These are phyloP conservation scores for Zaprionus inermis DNA, from an alignment of 1,140 invertebrate genomes.

Conservation along the genomic window DNA sequence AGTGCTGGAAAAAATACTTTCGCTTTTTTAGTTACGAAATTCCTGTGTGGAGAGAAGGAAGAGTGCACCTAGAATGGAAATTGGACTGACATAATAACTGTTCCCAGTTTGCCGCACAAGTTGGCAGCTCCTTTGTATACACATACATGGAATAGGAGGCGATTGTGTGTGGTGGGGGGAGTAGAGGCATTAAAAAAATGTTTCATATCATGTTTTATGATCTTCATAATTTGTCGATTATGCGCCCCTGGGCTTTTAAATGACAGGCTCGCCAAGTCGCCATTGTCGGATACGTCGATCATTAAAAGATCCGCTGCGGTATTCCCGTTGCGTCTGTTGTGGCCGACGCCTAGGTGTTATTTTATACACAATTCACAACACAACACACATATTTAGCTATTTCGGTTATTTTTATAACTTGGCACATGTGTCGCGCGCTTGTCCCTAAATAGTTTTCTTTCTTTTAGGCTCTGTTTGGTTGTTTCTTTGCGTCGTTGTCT, in stretches of 20 bases:
- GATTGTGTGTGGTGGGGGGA: neutral
- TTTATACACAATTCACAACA: conserved; percentile 49
- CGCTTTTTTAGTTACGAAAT: conserved; percentile 44
- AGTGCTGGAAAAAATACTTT: conserved; percentile 28
- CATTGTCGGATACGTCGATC: conserved; percentile 18
- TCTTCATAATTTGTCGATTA: conserved; percentile 67
- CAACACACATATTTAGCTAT: conserved; percentile 30
- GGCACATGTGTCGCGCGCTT: conserved; percentile 62
- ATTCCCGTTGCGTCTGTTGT: conserved; percentile 28
- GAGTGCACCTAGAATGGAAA: neutral
- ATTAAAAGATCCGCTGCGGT: conserved; percentile 39
- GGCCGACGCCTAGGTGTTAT: conserved; percentile 53
- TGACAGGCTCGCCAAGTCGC: conserved; percentile 43
- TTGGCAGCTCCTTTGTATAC: conserved; percentile 34
- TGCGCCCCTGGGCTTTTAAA: conserved; percentile 40
- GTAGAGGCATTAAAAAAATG: conserved; percentile 17
- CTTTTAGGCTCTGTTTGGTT: conserved; percentile 32
- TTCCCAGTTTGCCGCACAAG: conserved; percentile 46
- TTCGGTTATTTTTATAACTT: conserved; percentile 61
- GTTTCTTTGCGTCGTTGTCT: neutral
- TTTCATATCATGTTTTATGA: conserved; percentile 59
- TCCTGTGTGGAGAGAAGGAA: neutral
- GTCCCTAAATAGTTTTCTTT: conserved; percentile 52
- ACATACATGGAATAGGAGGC: neutral
- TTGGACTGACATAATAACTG: conserved; percentile 46